Evolutionary conservation across 2,797 vertebrate genomes (phyloP), one percentile per base, ranked within the genome.

Genomic region (Thaleichthys pacificus): DNA sequence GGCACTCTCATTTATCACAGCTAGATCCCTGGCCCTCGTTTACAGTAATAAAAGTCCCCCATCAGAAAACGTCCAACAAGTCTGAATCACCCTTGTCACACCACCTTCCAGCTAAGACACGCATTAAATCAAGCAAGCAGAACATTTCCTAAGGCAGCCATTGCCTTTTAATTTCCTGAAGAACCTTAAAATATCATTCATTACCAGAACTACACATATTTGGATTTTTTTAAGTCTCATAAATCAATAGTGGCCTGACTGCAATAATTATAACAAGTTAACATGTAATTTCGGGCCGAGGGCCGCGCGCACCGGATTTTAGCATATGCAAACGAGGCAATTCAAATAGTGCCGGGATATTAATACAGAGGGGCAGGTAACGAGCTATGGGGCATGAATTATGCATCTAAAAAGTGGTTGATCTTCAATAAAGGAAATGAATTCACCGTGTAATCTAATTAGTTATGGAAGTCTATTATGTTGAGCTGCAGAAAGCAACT

Each of bases 221-320:
- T 99, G 96, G 96, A n/a, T 99, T 98, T 66, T 98, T 97, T 97
- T 97, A 99, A 99, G 96, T 97, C 97, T 97, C 97, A 99, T 99
- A 99, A 99, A 99, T 99, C 97, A 99, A 98, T 96, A 98, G 96
- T 95, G 96, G 95, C 93, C 96, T 97, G 97, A 98, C 97, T 99
- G 96, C 96, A 97, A 98, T 99, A 99, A 99, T 99, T 99, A 98
- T 97, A 98, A 97, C 96, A 98, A 99, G 97, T 99, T 98, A 99
- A 97, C 96, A 95, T 97, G 97, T 98, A 97, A 99, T 99, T 99
- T 98, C 97, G 92, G 95, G 95, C 96, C 94, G 96, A 98, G 97
- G 95, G 95, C 95, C 93, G 95, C 93, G 83, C 93, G 91, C 32
- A 35, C 94, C 94, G 94, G 95, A 95, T 96, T 97, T 98, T 97